Evolutionary conservation across 92 coral and sea anemone species (phyloP), one percentile per base, ranked within the genome.

Genomic region (Zoanthus sansibaricus): DNA sequence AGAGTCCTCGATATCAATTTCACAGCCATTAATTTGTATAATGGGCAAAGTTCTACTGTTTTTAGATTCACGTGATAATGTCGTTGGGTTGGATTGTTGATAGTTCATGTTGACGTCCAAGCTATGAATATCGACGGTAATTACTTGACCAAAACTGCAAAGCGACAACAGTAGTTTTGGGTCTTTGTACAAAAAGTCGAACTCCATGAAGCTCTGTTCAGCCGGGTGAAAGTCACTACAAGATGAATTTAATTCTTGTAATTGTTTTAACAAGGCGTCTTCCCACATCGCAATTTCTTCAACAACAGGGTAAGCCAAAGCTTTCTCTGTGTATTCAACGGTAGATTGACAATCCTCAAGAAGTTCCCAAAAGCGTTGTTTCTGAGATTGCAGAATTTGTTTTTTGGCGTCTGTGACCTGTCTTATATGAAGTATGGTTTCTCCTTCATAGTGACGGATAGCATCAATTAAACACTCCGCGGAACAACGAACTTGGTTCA

Each of bases 271-370:
- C 30, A 79, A 48, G 49, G 84, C 84, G 16, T 79, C 67, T 33
- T 79, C 84, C 84, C 84, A 79, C 58, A 79, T 17, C 14, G 84
- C 84, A 9, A 79, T 79, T 79, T 79, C 84, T 17, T 79, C 84
- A 3, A 62, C 73, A 6, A 79, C 59, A n/a, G 84, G 84, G n/a
- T 79, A 52, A 18, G 18, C 73, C 4, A 79, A 72, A 17, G 84
- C 73, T 64, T 79, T 79, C 56, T 79, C 55, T 44, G 84, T 79
- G 72, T 79, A 79, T 62, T 79, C 72, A 64, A 79, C 84, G 20
- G 84, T 79, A 9, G 73, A 79, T 25, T 79, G 84, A 59, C 84
- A 79, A 10, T 79, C 72, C 59, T 62, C 67, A 42, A 79, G 72
- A 15, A 79, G 55, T 49, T 79, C 84, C 11, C 84, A 79, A 62